Evolutionary conservation across 2,888 invertebrate genomes (phyloP).

Genomic region (Cephus pygmeus): DNA sequence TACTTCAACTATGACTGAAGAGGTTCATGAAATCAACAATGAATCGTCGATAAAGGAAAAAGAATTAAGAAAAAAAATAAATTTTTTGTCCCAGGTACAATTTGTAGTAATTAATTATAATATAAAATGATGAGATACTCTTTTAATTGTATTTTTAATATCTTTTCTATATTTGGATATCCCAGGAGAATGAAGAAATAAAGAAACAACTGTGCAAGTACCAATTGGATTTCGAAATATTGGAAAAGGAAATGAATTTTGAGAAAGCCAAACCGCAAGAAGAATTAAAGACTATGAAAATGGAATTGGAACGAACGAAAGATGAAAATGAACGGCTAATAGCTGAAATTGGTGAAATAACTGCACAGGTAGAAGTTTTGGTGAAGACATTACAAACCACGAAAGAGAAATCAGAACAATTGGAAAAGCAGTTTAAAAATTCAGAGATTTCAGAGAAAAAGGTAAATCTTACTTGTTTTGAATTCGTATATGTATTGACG

Average conservation of each 20-base stretch:
- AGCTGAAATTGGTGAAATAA: constrained; percentile 29
- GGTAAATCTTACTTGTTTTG: not conserved
- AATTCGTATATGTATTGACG: not conserved
- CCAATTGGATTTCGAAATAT: constrained; percentile 46
- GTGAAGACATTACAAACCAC: constrained; percentile 34
- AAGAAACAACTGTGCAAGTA: constrained; percentile 44
- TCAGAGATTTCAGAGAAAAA: not conserved
- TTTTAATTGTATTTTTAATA: not conserved
- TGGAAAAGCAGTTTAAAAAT: not conserved
- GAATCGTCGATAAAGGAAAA: constrained; percentile 14
- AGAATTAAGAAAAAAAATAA: constrained; percentile 15
- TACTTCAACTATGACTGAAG: not conserved
- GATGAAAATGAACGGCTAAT: constrained; percentile 37
- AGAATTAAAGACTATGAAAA: constrained; percentile 20
- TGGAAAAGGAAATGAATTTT: constrained; percentile 44
- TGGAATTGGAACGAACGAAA: constrained; percentile 25
- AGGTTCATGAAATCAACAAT: constrained; percentile 12
- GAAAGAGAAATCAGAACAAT: constrained; percentile 32
- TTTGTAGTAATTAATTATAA: not conserved
- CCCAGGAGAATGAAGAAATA: constrained; percentile 41
- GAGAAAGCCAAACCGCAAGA: constrained; percentile 24
- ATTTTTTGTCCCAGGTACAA: not conserved
- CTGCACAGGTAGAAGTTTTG: constrained; percentile 25
- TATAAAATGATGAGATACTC: not conserved
- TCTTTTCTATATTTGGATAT: not conserved